Evolutionary conservation across 92 coral and sea anemone species (phyloP).

Genomic region (Montipora capitata): DNA sequence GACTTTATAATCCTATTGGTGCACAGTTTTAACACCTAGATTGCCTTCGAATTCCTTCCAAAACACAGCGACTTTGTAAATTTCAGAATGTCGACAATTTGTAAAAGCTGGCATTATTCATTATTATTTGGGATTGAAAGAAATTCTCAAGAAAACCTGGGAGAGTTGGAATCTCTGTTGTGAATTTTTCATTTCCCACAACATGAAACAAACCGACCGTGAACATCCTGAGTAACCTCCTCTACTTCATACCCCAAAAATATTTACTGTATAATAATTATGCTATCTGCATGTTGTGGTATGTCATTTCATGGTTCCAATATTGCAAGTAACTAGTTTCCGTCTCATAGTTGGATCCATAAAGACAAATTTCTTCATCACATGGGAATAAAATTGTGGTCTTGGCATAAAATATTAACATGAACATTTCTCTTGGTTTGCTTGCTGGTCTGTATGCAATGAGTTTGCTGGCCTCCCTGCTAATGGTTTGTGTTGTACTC

Average conservation of each 20-base stretch:
- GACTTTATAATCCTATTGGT: no score
- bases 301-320: constrained; percentile 1
- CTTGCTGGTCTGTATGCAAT: constrained; percentile 97
- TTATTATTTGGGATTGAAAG: no score
- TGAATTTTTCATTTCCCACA: no score
- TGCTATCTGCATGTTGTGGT: constrained; percentile 33
- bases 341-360: neutral
- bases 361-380: constrained; percentile 19
- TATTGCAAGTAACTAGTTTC: constrained; percentile 17
- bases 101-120: no score
- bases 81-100: no score
- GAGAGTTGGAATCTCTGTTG: no score
- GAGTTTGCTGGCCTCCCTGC: constrained; percentile 96
- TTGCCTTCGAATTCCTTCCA: no score
- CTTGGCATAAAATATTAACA: constrained; percentile 58
- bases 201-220: neutral
- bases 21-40: no score
- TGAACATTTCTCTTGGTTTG: constrained; percentile 94
- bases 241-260: neutral
- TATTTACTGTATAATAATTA: constrained; percentile 1
- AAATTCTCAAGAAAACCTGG: no score
- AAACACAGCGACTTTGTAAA: no score
- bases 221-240: neutral
- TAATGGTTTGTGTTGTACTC: constrained; percentile 99
- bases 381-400: neutral